phyloP scores from a whole-genome alignment of 2,113 vertebrate genomes.

The Psilopsiagon aurifrons region DNA sequence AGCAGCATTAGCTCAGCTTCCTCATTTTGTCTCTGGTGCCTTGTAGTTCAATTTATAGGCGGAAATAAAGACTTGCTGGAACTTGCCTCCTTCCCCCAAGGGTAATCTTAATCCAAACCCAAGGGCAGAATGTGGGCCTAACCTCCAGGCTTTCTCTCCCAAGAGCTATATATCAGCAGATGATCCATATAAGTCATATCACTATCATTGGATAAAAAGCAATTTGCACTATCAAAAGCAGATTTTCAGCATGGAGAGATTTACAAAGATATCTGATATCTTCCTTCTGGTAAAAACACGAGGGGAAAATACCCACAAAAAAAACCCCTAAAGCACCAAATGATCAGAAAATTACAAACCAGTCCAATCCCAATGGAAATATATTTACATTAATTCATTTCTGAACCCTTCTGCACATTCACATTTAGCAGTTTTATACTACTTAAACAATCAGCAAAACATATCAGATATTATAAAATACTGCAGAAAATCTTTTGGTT shows the following conservation, averaged over 20 bases:
- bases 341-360: background rate
- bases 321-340: background rate
- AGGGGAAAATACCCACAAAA: background rate
- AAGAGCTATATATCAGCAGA: background rate
- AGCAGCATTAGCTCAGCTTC: slow-evolving; percentile 56
- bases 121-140: slow-evolving; percentile 5
- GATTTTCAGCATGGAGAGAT: background rate
- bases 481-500: background rate
- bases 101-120: slow-evolving; percentile 38
- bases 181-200: background rate
- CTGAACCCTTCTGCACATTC: background rate
- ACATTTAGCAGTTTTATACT: background rate
- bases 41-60: slow-evolving; percentile 53
- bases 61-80: slow-evolving; percentile 60
- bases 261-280: background rate
- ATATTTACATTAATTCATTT: background rate
- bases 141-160: slow-evolving; percentile 1
- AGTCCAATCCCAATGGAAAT: background rate
- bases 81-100: background rate
- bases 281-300: background rate
- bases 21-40: slow-evolving; percentile 56
- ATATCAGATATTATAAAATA: background rate
- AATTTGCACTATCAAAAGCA: slow-evolving; percentile 11
- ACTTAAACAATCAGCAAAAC: background rate
- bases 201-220: background rate